Percentiles rank a stretch among this genome's conserved stretches.
Conservation (phyloP, 2,113 vertebrate species). For the Neogobius melanostomus region DNA sequence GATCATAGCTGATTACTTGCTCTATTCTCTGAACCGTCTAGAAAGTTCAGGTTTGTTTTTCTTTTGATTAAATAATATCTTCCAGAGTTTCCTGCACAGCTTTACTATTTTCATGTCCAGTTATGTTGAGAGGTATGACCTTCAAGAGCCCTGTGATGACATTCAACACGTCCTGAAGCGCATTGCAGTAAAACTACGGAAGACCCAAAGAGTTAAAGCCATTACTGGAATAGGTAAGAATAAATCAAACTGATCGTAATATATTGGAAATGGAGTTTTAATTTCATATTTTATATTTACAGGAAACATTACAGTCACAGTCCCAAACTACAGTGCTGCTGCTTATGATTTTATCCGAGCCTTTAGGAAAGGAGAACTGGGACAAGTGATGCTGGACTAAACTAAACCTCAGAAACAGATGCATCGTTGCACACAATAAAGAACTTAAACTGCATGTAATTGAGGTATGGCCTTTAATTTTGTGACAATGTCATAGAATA, state of each 20-base stretch:
- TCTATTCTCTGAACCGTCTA: conserved; percentile 85
- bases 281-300: background rate
- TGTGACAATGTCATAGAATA: conserved; percentile 45
- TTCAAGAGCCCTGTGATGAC: conserved; percentile 77
- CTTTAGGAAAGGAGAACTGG: conserved; percentile 87
- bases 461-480: background rate
- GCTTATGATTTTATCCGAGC: conserved; percentile 85
- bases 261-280: background rate
- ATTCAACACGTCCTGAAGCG: conserved; percentile 79
- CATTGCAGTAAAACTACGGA: conserved; percentile 81
- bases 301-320: conserved; percentile 83
- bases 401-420: conserved; percentile 29
- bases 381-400: conserved; percentile 85
- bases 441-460: background rate
- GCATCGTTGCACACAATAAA: conserved; percentile 19
- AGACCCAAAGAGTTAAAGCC: conserved; percentile 85
- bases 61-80: background rate
- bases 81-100: background rate
- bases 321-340: conserved; percentile 85
- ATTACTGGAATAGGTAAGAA: conserved; percentile 89
- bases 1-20: conserved; percentile 89
- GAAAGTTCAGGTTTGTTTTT: conserved; percentile 72
- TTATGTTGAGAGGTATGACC: conserved; percentile 82
- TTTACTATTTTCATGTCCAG: conserved; percentile 58
- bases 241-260: background rate